A percentile compares a stretch with the other conserved stretches of the same genome.
These are phyloP conservation scores for Andrena flavipes DNA, from an alignment of 2,888 invertebrate species.

Conservation along the genomic window DNA sequence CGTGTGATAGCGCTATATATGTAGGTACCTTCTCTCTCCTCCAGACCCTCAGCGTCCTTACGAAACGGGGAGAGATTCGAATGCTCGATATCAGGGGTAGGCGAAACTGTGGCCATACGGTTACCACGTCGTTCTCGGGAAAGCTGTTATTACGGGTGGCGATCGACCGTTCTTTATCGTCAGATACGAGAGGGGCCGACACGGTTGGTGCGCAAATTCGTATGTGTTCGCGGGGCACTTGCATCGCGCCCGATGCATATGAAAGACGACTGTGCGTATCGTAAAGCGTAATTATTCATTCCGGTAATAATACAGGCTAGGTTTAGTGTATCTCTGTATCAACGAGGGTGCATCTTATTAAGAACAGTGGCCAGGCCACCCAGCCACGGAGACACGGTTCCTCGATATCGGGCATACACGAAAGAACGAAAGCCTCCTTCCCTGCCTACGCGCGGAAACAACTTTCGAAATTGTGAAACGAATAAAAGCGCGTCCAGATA, in stretches of 20 bases:
- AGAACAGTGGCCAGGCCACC: constrained; percentile 28
- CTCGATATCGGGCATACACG: constrained; percentile 18
- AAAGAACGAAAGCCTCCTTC: constrained; percentile 1
- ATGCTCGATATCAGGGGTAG: not conserved
- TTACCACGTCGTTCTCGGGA: constrained; percentile 21
- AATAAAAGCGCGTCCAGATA: not conserved
- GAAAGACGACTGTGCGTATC: constrained; percentile 63
- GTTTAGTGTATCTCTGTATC: constrained; percentile 69
- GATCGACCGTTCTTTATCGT: constrained; percentile 24
- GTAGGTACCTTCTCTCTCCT: too few relatives aligned
- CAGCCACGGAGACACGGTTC: constrained; percentile 17
- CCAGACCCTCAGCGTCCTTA: not conserved
- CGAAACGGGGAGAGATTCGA: not conserved
- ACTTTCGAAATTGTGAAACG: constrained; percentile 25
- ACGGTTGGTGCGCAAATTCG: constrained; percentile 56
- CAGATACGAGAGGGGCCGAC: constrained; percentile 42
- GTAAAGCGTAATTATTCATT: constrained; percentile 78
- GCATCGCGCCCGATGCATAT: constrained; percentile 36
- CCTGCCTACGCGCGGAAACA: not conserved
- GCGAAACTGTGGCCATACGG: constrained; percentile 9
- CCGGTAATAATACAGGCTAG: constrained; percentile 71
- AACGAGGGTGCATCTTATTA: constrained; percentile 81
- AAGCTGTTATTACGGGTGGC: constrained; percentile 40
- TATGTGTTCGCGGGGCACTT: constrained; percentile 49
- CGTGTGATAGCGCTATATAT: too few relatives aligned